These are phyloP conservation scores for Oscheius sp. DNA, from an alignment of 2,888 invertebrate species.

Conservation along the genomic window DNA sequence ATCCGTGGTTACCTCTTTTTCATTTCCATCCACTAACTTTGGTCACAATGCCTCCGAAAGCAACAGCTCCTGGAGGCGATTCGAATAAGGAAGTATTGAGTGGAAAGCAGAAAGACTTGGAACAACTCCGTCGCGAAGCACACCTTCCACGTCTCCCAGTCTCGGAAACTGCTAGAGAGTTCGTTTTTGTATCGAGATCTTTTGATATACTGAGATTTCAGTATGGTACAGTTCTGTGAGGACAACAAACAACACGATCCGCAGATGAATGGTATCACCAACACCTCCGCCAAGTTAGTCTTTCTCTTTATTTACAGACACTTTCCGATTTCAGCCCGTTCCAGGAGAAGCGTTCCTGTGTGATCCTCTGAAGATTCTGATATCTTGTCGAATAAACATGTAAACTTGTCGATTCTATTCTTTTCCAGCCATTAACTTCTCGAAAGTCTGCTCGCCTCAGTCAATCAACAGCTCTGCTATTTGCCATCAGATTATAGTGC, in stretches of 20 bases:
- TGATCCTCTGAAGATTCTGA: constrained; percentile 45
- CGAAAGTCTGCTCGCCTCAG: background rate
- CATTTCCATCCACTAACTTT: too few relatives aligned
- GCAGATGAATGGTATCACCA: constrained; percentile 61
- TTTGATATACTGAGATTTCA: constrained; percentile 27
- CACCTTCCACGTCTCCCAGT: constrained; percentile 58
- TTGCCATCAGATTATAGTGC: constrained; percentile 4
- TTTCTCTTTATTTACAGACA: too few relatives aligned
- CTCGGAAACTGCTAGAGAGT: constrained; percentile 64
- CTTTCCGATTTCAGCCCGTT: constrained; percentile 60
- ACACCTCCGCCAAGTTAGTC: constrained; percentile 29
- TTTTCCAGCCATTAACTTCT: background rate
- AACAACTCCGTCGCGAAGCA: constrained; percentile 62
- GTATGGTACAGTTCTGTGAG: constrained; percentile 67
- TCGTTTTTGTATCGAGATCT: constrained; percentile 31
- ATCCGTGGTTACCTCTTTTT: background rate
- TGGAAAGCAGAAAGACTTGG: constrained; percentile 33
- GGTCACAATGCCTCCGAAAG: background rate
- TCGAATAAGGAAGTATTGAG: background rate
- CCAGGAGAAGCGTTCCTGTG: constrained; percentile 67
- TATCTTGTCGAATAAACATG: background rate
- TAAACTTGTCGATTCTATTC: too few relatives aligned
- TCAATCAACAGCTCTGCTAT: constrained; percentile 2
- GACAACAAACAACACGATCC: constrained; percentile 59
- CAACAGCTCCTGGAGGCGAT: background rate